Evolutionary conservation across 1,140 invertebrate species (phyloP).

Genomic region (Neodiprion fabricii): DNA sequence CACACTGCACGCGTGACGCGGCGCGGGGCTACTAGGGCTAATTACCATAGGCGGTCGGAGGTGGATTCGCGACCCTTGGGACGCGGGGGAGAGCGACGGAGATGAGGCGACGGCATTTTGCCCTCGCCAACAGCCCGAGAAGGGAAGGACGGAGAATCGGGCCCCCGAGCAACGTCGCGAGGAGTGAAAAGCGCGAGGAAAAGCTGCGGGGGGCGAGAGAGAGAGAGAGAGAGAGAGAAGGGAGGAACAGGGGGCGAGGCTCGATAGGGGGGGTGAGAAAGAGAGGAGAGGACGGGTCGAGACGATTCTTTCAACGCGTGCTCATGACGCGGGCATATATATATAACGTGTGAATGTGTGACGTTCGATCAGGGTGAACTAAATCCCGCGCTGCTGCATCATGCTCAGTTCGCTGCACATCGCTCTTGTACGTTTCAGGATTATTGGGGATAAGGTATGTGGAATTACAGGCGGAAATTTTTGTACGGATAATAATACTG

Average conservation of each 20-base stretch:
- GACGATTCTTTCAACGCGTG: background rate
- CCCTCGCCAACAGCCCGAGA: no score
- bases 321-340: no score
- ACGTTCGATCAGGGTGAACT: no score
- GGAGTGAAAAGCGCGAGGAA: slow-evolving; percentile 3
- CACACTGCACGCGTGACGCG: background rate
- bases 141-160: background rate
- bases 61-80: background rate
- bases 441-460: no score
- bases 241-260: background rate
- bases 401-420: no score
- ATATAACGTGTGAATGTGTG: no score
- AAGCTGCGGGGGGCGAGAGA: background rate
- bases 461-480: no score
- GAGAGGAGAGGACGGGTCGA: background rate
- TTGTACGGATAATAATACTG: no score
- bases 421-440: no score
- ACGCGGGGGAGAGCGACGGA: background rate
- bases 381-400: no score
- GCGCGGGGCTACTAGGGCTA: background rate
- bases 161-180: background rate
- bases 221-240: background rate
- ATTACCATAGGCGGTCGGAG: background rate
- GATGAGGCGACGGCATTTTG: no score
- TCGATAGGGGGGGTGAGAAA: background rate